Evolutionary conservation across 2,888 invertebrate genomes (phyloP), one percentile per base, ranked within the genome.

Genomic region (Nudaria mundana): DNA sequence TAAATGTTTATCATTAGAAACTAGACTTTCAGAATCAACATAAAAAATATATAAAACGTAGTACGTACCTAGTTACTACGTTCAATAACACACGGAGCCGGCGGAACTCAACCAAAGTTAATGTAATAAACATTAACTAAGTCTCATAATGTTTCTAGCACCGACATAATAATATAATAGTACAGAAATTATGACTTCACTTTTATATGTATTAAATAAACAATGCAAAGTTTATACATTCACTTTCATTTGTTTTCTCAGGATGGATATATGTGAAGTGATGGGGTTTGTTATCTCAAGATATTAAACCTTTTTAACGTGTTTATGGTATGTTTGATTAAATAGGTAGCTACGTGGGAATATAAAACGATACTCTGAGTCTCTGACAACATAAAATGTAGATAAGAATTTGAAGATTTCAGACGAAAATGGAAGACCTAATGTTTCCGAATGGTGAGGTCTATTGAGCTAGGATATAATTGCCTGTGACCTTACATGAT

Each of bases 221-320:
- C 25, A 30, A 35, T 30, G n/a, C 14, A 16, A 15, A 10, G 5
- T 20, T 25, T 24, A 30, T 22, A 30, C 34, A 35, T 35, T 40
- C 35, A 18, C 35, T 40, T 40, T 40, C 35, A 23, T 40, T 40
- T 40, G 30, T 40, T 40, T 34, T 40, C 40, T 25, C 30, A 34
- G 22, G 31, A 32, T 22, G 32, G 13, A 32, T 38, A 32, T 30
- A 30, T 36, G 35, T 36, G 28, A 10, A n/a, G 13, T 24, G 24
- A 37, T 37, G 25, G 30, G 30, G 37, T 35, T 30, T 29, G 28
- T 36, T 36, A 13, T 36, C 16, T 23, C 10, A 29, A 22, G 22
- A 23, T 36, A 36, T 28, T 34, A 18, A 12, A 8, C 11, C 23
- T 32, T 7, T 22, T 23, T 14, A 15, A n/a, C 11, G 15, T 12